Base-by-base conservation (phyloP, 2,113 vertebrate genomes). In the Leucopternis melanops region DNA sequence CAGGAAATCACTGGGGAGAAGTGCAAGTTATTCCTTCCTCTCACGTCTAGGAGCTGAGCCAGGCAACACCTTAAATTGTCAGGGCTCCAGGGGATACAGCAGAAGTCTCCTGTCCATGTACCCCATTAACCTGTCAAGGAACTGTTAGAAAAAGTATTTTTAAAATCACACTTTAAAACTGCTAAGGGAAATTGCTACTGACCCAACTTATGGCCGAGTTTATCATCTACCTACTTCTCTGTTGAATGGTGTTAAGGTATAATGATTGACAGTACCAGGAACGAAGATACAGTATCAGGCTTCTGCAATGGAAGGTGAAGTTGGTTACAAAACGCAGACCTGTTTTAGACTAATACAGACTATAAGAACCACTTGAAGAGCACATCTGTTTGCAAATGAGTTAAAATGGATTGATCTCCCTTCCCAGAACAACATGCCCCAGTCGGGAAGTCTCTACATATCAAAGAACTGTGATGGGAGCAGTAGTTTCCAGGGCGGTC, bases 31-130 rank as follows among this genome's bases (percentile, higher is more conserved):
- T 54, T 93, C 63, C 75, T 83, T 78, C 82, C 25, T 92, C 49
- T 86, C 44, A 13, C 0, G 0, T 78, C 72, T 38, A 75, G 80
- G 73, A 94, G 86, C 80, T 65, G 77, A 95, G 88, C 88, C 91
- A 92, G 86, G 52, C 36, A 95, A 82, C 91, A 95, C 86, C 92
- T 92, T 81, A 58, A 57, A 73, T 21, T 90, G 38, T 77, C 73
- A 80, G 54, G 62, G 66, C 74, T 95, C 45, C 65, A 85, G 74
- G 79, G 93, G 29, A 92, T 81, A 62, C 88, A 94, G 81, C 91
- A 82, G 65, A 89, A 95, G 78, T 55, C 70, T 95, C 26, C 50
- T 70, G 71, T 90, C 78, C 63, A 44, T 19, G n/a, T 78, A 86
- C 45, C 38, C 59, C 81, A 83, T 91, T 92, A 90, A 94, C 58